Evolutionary conservation across 2,888 invertebrate genomes (phyloP), one percentile per base, ranked within the genome.

Genomic region (Thymelicus sylvestris): DNA sequence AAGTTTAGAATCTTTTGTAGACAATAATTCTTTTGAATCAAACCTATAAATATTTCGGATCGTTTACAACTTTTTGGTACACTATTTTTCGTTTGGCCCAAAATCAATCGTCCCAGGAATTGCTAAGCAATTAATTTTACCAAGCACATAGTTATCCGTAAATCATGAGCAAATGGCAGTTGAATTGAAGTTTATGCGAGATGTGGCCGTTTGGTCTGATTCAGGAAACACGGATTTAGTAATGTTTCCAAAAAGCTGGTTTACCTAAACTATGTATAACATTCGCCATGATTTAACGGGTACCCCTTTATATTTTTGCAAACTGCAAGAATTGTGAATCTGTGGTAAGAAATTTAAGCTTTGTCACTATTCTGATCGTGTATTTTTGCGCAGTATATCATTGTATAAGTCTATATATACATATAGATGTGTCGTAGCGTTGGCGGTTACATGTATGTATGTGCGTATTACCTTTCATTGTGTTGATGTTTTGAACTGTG

Each of bases 1-100:
- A 67, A 38, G 13, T 67, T 61, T 62, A 61, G 41, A 66, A 66
- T 44, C 15, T 67, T 67, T 67, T 61, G 61, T 62, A 62, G 67
- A 62, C 67, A 61, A 61, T 61, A 67, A 62, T 52, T 61, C 7
- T 67, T 61, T 61, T 61, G 60, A 50, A 66, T n/a, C 59, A 10
- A 59, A 7, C 31, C 61, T 59, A 52, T 19, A 50, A 48, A 38
- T 10, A 47, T 66, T 48, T 66, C 59, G 59, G 48, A 60, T 7
- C 12, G 31, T 65, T n/a, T 66, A 44, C 55, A 12, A 55, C 24
- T 24, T 31, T 44, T 44, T 55, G 55, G 55, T 24, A 24, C 24
- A 10, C 1, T 10, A 12, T 15, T 24, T 39, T n/a, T 59, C n/a
- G 7, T 59, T 39, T 39, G 38, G 39, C 38, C n/a, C 38, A 8